These are phyloP conservation scores for Poeciliopsis paucimaculata DNA, from an alignment of 2,797 vertebrate species.

Conservation along the genomic window DNA sequence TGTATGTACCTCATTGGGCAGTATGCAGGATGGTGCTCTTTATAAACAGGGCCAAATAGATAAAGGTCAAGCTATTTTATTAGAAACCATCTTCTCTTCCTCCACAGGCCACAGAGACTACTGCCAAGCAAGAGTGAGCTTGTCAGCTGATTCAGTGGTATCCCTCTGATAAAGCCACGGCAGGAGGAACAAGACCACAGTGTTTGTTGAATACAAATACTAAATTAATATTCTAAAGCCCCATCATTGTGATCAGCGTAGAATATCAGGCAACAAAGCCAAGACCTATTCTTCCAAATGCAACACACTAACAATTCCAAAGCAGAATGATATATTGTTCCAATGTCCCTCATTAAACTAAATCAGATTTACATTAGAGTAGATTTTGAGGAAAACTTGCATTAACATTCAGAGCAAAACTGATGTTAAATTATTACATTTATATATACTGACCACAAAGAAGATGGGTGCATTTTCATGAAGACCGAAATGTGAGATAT, in stretches of 20 bases:
- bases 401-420: not conserved
- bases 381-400: not conserved
- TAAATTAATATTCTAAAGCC: conserved; percentile 14
- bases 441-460: not conserved
- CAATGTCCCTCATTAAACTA: not conserved
- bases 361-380: not conserved
- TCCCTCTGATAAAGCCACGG: conserved; percentile 45
- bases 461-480: not conserved
- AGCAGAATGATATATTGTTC: not conserved
- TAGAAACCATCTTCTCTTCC: conserved; percentile 57
- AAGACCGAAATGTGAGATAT: not conserved
- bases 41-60: conserved; percentile 56
- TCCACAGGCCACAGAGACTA: conserved; percentile 55
- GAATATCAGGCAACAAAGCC: conserved; percentile 15
- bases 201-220: conserved; percentile 26
- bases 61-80: conserved; percentile 73
- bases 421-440: not conserved
- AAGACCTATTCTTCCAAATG: conserved; percentile 6
- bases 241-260: not conserved
- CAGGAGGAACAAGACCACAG: conserved; percentile 36
- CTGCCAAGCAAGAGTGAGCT: conserved; percentile 44
- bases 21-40: conserved; percentile 46
- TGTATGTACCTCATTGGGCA: conserved; percentile 35
- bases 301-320: not conserved
- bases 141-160: conserved; percentile 42